phyloP scores from a whole-genome alignment of 2,888 invertebrate genomes.

The Eremobia ochroleuca region DNA sequence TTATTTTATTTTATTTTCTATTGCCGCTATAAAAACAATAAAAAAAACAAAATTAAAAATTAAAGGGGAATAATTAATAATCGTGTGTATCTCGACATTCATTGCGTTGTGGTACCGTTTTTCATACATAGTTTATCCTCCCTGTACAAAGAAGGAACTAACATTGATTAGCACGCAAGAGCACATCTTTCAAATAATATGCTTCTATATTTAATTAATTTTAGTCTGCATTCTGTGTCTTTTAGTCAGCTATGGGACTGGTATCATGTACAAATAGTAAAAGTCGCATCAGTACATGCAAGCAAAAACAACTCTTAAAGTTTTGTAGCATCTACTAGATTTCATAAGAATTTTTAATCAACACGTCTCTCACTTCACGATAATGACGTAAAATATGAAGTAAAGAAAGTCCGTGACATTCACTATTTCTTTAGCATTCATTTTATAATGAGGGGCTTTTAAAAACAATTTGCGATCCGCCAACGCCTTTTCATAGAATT shows the following conservation, averaged over 20 bases:
- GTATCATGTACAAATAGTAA: neutral
- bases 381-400: constrained; percentile 32
- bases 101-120: neutral
- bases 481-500: constrained; percentile 11
- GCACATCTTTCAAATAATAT: neutral
- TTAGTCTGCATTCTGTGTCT: neutral
- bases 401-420: constrained; percentile 34
- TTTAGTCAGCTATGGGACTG: neutral
- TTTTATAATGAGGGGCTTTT: constrained; percentile 45
- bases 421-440: constrained; percentile 16
- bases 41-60: no score
- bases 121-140: neutral
- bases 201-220: neutral
- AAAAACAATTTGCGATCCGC: constrained; percentile 17
- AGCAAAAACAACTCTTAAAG: neutral
- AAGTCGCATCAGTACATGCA: neutral
- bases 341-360: constrained; percentile 1
- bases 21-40: neutral
- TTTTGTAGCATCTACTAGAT: neutral
- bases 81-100: no score
- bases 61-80: no score
- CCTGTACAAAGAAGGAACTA: neutral
- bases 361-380: neutral
- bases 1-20: no score
- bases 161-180: neutral